phyloP scores from a whole-genome alignment of 2,113 vertebrate species.

The Tursiops truncatus region DNA sequence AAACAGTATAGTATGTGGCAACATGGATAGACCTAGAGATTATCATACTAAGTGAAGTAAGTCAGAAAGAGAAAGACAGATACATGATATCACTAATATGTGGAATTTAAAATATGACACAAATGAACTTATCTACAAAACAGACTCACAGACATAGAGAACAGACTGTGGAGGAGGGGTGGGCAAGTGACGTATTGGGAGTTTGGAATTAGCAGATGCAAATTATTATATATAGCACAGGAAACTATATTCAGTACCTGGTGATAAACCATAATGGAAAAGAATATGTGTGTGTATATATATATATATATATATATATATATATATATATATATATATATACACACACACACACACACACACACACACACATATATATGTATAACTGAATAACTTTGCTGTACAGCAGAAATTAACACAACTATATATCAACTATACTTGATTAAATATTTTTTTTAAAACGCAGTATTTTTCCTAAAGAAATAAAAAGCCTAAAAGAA shows the following conservation, averaged over 20 bases:
- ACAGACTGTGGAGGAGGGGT: background rate
- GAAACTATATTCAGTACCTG: background rate
- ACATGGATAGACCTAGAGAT: background rate
- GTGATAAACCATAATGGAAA: background rate
- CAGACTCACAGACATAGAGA: background rate
- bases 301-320: background rate
- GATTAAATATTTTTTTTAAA: background rate
- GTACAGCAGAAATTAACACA: background rate
- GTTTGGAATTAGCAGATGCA: background rate
- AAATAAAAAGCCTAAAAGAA: background rate
- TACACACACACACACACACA: too few relatives aligned
- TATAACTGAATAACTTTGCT: background rate
- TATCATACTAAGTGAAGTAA: background rate
- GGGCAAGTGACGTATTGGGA: background rate
- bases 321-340: rapidly evolving
- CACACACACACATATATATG: too few relatives aligned
- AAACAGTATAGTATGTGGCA: background rate
- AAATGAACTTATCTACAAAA: background rate
- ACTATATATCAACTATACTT: background rate
- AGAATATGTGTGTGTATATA: background rate
- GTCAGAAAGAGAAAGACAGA: background rate
- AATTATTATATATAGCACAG: background rate
- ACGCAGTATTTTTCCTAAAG: background rate
- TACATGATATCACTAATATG: background rate
- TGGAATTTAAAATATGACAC: background rate